A percentile compares a stretch with the other conserved stretches of the same genome.
Evolutionary conservation across 2,888 invertebrate species (phyloP).

Genomic region (Drosophila subquinaria): DNA sequence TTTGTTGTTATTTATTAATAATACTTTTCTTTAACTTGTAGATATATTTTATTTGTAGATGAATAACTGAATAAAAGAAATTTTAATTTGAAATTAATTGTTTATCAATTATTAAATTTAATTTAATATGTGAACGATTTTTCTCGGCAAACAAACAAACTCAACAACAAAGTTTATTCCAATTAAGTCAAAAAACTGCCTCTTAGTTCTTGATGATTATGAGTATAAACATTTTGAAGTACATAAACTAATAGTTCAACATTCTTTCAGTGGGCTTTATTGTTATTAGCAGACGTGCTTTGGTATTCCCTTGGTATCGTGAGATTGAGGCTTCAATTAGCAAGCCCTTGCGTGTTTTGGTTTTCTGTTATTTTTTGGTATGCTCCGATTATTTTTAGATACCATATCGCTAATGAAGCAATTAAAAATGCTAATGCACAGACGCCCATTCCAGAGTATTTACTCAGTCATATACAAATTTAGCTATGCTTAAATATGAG

Average conservation of each 20-base stretch:
- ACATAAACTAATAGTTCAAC: slow-evolving; percentile 13
- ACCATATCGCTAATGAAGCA: slow-evolving; percentile 39
- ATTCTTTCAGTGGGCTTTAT: slow-evolving; percentile 17
- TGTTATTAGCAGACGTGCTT: slow-evolving; percentile 7
- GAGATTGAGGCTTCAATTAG: slow-evolving; percentile 19
- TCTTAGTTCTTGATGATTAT: background rate
- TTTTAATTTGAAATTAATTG: background rate
- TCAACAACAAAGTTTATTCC: background rate
- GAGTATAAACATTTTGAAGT: slow-evolving; percentile 16
- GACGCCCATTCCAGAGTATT: slow-evolving; percentile 17
- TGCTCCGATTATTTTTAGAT: slow-evolving; percentile 42
- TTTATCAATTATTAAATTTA: background rate
- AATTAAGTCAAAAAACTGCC: background rate
- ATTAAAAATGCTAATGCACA: slow-evolving; percentile 48
- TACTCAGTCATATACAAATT: slow-evolving; percentile 4
- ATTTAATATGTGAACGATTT: background rate
- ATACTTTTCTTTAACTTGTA: background rate
- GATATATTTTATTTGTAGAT: background rate
- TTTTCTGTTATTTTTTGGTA: slow-evolving; percentile 3
- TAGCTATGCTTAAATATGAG: slow-evolving; percentile 24
- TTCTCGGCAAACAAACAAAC: background rate
- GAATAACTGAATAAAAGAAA: background rate
- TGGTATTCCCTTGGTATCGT: slow-evolving; percentile 19
- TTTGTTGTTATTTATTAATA: background rate
- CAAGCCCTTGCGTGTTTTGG: slow-evolving; percentile 24